phyloP scores from a whole-genome alignment of 2,888 invertebrate genomes.

The Pammene fasciana region DNA sequence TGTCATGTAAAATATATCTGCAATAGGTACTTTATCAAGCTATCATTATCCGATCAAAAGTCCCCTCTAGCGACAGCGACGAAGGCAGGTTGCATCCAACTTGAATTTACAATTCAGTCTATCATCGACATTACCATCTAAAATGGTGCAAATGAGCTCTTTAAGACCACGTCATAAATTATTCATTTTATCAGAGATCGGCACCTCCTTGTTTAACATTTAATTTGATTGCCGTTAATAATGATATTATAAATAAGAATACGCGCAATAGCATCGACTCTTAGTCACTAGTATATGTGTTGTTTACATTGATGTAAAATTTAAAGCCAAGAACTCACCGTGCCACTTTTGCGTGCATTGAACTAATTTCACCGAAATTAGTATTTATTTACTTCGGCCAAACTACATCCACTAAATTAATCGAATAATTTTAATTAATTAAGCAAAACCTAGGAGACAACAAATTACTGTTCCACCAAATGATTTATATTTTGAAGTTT shows the following conservation, averaged over 20 bases:
- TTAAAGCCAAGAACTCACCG: too few species aligned
- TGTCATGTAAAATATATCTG: slow-evolving; percentile 66
- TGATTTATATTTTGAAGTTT: slow-evolving; percentile 60
- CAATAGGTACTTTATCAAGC: slow-evolving; percentile 48
- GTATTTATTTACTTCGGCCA: too few species aligned
- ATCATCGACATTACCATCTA: slow-evolving; percentile 61
- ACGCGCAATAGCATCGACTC: background rate
- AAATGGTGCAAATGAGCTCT: slow-evolving; percentile 54
- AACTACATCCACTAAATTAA: background rate
- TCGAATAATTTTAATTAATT: slow-evolving; percentile 40
- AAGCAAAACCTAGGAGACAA: slow-evolving; percentile 54
- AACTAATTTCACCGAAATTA: too few species aligned
- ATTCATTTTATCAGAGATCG: slow-evolving; percentile 47
- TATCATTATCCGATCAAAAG: slow-evolving; percentile 51
- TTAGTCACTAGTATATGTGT: too few species aligned
- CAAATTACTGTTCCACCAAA: slow-evolving; percentile 51
- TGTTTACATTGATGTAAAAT: too few species aligned
- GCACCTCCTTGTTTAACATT: slow-evolving; percentile 40
- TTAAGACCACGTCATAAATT: slow-evolving; percentile 47
- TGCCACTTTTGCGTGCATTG: too few species aligned
- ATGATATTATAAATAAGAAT: slow-evolving; percentile 40
- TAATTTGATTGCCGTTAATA: slow-evolving; percentile 44
- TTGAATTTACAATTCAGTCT: slow-evolving; percentile 60
- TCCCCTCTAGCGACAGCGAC: slow-evolving; percentile 46
- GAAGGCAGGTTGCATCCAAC: slow-evolving; percentile 56